Conservation (phyloP, 2,113 vertebrate species). For the Empidonax alnorum region DNA sequence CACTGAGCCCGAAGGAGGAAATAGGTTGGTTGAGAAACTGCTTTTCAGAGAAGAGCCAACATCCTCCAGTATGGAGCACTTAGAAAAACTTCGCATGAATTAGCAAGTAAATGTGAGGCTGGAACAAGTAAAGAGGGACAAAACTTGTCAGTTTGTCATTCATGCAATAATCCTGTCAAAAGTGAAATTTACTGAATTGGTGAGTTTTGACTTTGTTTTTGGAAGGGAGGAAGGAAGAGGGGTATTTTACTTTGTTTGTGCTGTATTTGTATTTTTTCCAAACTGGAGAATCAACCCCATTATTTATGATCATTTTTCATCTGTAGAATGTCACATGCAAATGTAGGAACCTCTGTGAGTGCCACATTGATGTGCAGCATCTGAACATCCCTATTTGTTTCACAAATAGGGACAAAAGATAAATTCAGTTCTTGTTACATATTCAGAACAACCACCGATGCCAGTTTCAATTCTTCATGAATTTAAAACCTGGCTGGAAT, state of each 20-base stretch:
- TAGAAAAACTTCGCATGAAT: constrained; percentile 60
- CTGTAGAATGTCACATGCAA: background rate
- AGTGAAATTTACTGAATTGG: background rate
- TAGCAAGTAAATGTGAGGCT: constrained; percentile 57
- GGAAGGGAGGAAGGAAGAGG: background rate
- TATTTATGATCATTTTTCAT: background rate
- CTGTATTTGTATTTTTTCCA: background rate
- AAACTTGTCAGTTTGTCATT: constrained; percentile 43
- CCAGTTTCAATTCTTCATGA: background rate
- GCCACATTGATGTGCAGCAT: background rate
- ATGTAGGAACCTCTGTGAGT: background rate
- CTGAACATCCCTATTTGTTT: background rate
- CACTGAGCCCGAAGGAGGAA: constrained; percentile 10
- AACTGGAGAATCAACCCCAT: background rate
- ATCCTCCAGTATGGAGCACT: constrained; percentile 26
- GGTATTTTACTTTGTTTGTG: background rate
- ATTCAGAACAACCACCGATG: background rate
- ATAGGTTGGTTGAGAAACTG: constrained; percentile 8
- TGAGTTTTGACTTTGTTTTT: constrained; percentile 39
- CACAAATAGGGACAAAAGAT: background rate
- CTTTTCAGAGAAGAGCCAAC: constrained; percentile 25
- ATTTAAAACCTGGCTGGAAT: constrained; percentile 33
- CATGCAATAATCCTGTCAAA: constrained; percentile 25
- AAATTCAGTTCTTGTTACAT: background rate
- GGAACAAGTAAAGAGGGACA: constrained; percentile 48